Evolutionary conservation across 2,888 invertebrate genomes (phyloP), one percentile per base, ranked within the genome.

Genomic region (Caenorhabditis sp.): DNA sequence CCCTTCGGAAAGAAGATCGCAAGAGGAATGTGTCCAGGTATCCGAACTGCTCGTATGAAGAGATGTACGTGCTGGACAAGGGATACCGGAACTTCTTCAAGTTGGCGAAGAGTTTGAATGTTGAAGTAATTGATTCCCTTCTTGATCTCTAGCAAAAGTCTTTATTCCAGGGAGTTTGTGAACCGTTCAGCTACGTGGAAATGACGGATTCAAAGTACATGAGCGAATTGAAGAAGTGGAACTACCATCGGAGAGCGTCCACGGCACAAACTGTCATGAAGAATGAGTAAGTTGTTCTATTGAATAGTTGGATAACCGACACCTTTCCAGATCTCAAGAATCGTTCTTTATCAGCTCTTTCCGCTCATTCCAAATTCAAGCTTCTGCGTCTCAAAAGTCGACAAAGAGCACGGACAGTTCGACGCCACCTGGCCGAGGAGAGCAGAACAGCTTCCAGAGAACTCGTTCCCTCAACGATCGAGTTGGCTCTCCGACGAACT

Each of bases 1-100:
- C 95, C 92, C 93, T 98, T 69, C 94, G 98, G 4, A 95, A 95
- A 64, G 93, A 94, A 28, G 98, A 99, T 92, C 94, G 98, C 0
- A 94, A 94, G n/a, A 93, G 94, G 47, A 96, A 98, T 93, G 94
- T 94, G 80, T 95, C 95, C 65, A 87, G 86, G 65, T 93, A 93
- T 55, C 98, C 98, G 0, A 93, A 77, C 15, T 79, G 88, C 35
- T 94, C 95, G 91, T 97, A 96, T 93, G 97, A 98, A 0, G 98
- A 98, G 92, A 93, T 97, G 1, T 98, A 98, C 93, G 93, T 98
- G 1, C 94, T 98, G 28, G 95, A 96, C 90, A 96, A 96, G 0
- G 97, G 96, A 50, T 97, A 96, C 93, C 95, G 95, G 90, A 94
- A 94, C 37, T 98, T 98, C 58, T 84, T 37, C 35, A 44, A 67